Evolutionary conservation across 2,888 invertebrate genomes (phyloP).

Genomic region (Drosophila mettleri): DNA sequence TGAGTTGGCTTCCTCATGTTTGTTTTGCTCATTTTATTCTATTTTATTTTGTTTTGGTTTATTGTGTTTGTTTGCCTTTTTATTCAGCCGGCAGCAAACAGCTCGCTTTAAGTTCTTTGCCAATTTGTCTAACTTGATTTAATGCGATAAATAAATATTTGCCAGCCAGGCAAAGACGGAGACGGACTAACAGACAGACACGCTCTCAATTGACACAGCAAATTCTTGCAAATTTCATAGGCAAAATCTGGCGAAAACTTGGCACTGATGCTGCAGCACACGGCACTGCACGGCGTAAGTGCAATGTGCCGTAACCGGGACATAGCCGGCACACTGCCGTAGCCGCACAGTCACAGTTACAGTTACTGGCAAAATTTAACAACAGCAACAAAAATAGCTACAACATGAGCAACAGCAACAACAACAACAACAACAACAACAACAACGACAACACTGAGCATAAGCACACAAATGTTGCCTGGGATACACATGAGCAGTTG

Average conservation of each 20-base stretch:
- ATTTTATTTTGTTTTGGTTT: conserved; percentile 21
- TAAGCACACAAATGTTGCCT: conserved; percentile 29
- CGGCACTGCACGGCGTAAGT: conserved; percentile 53
- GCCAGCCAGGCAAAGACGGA: conserved; percentile 22
- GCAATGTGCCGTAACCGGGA: conserved; percentile 48
- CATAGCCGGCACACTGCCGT: conserved; percentile 17
- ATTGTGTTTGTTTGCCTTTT: conserved; percentile 8
- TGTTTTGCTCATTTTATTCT: conserved; percentile 33
- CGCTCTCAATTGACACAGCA: conserved; percentile 64
- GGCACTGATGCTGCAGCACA: conserved; percentile 32
- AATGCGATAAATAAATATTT: conserved; percentile 61
- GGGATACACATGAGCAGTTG: conserved; percentile 60
- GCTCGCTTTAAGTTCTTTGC: conserved; percentile 42
- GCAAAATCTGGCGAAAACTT: conserved; percentile 35
- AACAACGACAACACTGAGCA: conserved; percentile 25
- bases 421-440: conserved; percentile 22
- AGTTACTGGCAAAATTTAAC: conserved; percentile 4
- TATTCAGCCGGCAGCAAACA: conserved; percentile 1
- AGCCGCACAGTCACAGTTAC: conserved; percentile 1
- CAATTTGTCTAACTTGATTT: conserved; percentile 69
- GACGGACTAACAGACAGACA: conserved; percentile 3
- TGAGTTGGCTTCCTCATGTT: conserved; percentile 55
- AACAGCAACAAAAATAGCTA: conserved; percentile 20
- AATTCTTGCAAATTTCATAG: conserved; percentile 61
- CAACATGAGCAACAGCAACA: conserved; percentile 22